Evolutionary conservation across 2,113 vertebrate species (phyloP), one percentile per base, ranked within the genome.

Genomic region (Gasterosteus nipponicus): DNA sequence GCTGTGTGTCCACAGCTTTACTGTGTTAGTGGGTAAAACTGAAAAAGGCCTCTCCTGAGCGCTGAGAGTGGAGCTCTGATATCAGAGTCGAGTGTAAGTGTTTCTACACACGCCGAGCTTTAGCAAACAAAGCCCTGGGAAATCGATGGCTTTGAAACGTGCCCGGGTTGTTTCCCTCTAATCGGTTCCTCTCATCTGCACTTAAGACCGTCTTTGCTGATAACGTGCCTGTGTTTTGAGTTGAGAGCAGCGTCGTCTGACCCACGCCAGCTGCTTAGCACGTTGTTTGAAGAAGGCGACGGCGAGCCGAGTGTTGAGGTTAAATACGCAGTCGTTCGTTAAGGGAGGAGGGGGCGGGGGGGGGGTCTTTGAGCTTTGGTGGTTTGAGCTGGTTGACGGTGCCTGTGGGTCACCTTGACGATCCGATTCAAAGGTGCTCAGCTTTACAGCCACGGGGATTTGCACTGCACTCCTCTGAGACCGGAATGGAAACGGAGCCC

Each of bases 171-270:
- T 51, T 81, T 77, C 19, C 44, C 42, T 81, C 75, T 73, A 80
- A 90, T 85, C 58, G 72, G 78, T 81, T 80, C 60, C 78, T 74
- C 58, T 80, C 53, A 73, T 86, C 69, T 77, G 38, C 73, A 69
- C 62, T 80, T 69, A 68, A 65, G 59, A 38, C 62, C 0, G 58
- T 44, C 38, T 79, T 26, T 49, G 51, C 47, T 54, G 49, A 78
- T 78, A 33, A 49, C 7, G 10, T 1, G 29, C 42, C 70, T 64
- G 62, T 70, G 73, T 69, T 68, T 65, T 10, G 22, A 57, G 39
- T 47, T 42, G 59, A 75, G 73, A 44, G 56, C 62, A 31, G 62
- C 47, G 58, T 5, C 18, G 8, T 33, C 46, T 77, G 46, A 62
- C 59, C 61, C 53, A 46, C 16, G 22, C 41, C 31, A 1, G 26